Evolutionary conservation across 2,888 invertebrate genomes (phyloP).

Genomic region (Netelia inedita): DNA sequence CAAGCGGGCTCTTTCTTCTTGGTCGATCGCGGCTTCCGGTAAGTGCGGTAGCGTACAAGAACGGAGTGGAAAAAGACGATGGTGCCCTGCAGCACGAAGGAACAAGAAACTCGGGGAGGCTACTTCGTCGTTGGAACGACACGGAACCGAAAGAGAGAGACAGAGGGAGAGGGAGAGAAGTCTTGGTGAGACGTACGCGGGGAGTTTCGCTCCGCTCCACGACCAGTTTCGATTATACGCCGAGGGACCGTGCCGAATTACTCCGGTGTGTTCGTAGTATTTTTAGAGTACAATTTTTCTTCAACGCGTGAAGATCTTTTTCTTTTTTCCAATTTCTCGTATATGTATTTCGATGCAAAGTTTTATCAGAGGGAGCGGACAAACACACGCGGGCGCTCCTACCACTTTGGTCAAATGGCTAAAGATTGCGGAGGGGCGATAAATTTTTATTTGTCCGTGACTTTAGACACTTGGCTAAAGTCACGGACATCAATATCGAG

Average conservation of each 20-base stretch:
- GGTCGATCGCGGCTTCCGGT: slow-evolving; percentile 63
- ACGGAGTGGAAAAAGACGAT: slow-evolving; percentile 20
- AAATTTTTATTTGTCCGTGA: too few relatives aligned
- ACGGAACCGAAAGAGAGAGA: slow-evolving; percentile 10
- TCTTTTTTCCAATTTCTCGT: too few relatives aligned
- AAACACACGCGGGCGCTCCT: too few relatives aligned
- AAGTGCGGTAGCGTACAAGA: slow-evolving; percentile 28
- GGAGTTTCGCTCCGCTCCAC: slow-evolving; percentile 11
- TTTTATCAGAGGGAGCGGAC: too few relatives aligned
- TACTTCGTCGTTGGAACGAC: slow-evolving; percentile 21
- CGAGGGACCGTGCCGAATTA: slow-evolving; percentile 24
- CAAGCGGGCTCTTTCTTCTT: slow-evolving; percentile 45
- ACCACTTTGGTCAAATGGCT: too few relatives aligned
- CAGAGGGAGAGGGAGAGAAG: slow-evolving; percentile 23
- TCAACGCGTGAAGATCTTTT: too few relatives aligned
- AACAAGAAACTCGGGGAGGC: slow-evolving; percentile 47
- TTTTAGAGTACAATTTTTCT: background rate
- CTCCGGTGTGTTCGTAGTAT: slow-evolving; percentile 1
- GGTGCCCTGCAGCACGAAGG: slow-evolving; percentile 18
- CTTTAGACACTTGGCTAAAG: background rate
- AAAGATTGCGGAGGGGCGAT: too few relatives aligned
- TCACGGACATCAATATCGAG: too few relatives aligned
- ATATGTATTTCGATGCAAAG: too few relatives aligned
- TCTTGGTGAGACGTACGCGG: too few relatives aligned
- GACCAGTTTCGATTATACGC: slow-evolving; percentile 51